These are phyloP conservation scores for Stegophylla sp. DNA, from an alignment of 2,888 invertebrate genomes.

Conservation along the genomic window DNA sequence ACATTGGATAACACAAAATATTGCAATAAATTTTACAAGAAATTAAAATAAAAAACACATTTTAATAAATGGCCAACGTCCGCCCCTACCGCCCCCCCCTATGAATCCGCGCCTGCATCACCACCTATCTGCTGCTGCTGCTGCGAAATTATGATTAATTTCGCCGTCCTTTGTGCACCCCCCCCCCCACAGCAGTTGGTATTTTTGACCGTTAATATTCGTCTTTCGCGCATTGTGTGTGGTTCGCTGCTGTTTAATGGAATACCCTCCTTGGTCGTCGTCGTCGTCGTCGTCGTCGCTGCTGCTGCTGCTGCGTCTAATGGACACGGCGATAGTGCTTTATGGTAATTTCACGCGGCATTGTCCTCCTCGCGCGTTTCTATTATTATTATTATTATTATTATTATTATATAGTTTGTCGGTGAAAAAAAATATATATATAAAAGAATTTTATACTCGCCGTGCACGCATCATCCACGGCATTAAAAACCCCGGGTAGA, in stretches of 20 bases:
- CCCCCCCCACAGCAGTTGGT: not conserved
- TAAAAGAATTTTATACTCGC: not conserved
- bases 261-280: no score
- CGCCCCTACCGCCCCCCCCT: not conserved
- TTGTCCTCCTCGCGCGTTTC: not conserved
- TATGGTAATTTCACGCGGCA: not conserved
- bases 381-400: no score
- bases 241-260: not conserved
- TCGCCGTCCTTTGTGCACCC: not conserved
- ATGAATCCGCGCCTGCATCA: not conserved
- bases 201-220: constrained; percentile 40
- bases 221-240: constrained; percentile 4
- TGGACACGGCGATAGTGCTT: not conserved
- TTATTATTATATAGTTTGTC: no score
- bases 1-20: no score
- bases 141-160: constrained; percentile 48
- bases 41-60: no score
- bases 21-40: no score
- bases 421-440: not conserved
- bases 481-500: not conserved
- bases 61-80: not conserved
- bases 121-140: not conserved
- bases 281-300: not conserved
- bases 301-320: not conserved
- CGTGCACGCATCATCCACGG: not conserved